Conservation (phyloP, 1,140 invertebrate species). For the Papilio machaon region DNA sequence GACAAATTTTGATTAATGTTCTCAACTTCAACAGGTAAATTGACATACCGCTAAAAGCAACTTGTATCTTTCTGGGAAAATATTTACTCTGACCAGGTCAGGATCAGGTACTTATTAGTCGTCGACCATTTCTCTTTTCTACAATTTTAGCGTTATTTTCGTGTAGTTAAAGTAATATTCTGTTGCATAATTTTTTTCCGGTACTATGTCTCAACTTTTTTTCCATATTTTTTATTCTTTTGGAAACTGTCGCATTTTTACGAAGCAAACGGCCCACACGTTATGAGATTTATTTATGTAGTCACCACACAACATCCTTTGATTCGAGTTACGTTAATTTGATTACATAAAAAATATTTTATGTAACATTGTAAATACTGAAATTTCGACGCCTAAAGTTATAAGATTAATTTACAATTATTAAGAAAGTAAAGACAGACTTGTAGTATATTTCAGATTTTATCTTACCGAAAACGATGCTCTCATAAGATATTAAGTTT, state of each 20-base stretch:
- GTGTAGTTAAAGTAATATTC: neutral
- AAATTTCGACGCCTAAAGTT: neutral
- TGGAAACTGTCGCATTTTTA: neutral
- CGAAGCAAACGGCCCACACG: constrained; percentile 4
- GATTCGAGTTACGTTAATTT: constrained; percentile 20
- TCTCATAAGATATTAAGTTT: neutral
- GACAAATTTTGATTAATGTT: constrained; percentile 20
- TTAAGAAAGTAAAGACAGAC: neutral
- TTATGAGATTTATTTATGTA: constrained; percentile 5
- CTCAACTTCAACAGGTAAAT: constrained; percentile 7
- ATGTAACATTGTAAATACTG: neutral
- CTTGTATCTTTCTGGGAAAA: neutral
- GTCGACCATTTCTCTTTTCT: neutral
- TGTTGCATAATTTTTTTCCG: neutral
- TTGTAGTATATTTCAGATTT: too few relatives aligned
- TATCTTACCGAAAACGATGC: too few relatives aligned
- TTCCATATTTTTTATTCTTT: constrained; percentile 28
- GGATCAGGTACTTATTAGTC: neutral
- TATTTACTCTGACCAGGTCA: neutral
- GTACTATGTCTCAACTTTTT: constrained; percentile 13
- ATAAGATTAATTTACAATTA: too few relatives aligned
- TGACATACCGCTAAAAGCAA: neutral
- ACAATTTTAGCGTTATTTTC: neutral
- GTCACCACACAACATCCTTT: neutral
- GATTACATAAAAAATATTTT: neutral